Base-by-base conservation (phyloP, 2,797 vertebrate genomes). In the Holocentrus rufus region DNA sequence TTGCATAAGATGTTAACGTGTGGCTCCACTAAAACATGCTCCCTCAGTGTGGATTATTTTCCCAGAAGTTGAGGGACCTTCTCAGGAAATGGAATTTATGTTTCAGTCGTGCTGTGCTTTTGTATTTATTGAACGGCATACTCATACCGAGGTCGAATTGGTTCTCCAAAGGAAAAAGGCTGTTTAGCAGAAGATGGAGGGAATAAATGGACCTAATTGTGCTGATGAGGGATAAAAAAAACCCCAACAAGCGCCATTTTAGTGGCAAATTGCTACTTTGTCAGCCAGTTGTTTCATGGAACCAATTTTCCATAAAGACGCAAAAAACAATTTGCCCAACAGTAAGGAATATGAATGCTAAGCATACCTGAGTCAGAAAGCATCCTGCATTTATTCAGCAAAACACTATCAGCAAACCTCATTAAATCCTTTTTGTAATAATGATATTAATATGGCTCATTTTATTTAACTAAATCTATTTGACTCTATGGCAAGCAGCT, bases 151-250 rank as follows among this genome's bases (percentile, higher is more conserved):
- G 62, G 79, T 17, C 54, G 47, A 84, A 81, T 72, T 72, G 72
- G 61, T 75, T 82, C 65, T 80, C 55, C 17, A 49, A 80, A 86
- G 65, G 56, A 85, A 84, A 88, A 80, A 1, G 61, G 73, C 68
- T 61, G 63, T 59, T 87, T 80, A 81, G 79, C 73, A 72, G 62
- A 77, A 86, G 66, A 85, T 69, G 74, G 64, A 79, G 68, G 58
- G 82, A 89, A 89, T 78, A 87, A 90, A 92, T 82, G 64, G 63
- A 44, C 53, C 53, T 85, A 86, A 92, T 90, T 90, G 71, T 85
- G 84, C 81, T 87, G 83, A 90, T 89, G 84, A 87, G 70, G 69
- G 27, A 82, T 84, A 83, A 49, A 72, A 85, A 84, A 87, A 74
- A 25, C 65, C 65, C 61, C 79, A 83, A 86, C 69, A 72, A 87